Evolutionary conservation across 2,113 vertebrate genomes (phyloP).

Genomic region (Alouatta palliata): DNA sequence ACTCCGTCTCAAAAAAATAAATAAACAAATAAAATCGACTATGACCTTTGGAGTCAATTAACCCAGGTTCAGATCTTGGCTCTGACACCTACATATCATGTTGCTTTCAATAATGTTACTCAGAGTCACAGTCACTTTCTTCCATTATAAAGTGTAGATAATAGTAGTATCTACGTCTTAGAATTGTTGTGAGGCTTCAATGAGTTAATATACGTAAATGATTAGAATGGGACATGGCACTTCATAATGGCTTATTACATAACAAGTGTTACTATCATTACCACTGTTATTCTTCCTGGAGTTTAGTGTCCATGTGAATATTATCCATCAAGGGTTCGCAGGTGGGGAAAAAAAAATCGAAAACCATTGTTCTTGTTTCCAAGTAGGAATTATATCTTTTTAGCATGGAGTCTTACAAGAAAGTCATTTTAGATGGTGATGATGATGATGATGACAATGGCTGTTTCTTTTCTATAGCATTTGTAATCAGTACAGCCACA

Average conservation of each 20-base stretch:
- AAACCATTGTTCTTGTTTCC: background rate
- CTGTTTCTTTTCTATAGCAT: constrained; percentile 83
- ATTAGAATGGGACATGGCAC: background rate
- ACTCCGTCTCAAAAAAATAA: too few species aligned
- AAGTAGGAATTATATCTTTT: background rate
- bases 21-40: too few species aligned
- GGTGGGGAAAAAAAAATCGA: background rate
- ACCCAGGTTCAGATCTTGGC: background rate
- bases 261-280: background rate
- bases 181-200: background rate
- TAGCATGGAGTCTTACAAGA: background rate
- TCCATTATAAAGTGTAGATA: background rate
- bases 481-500: constrained; percentile 88
- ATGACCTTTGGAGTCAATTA: background rate
- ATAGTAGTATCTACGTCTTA: background rate
- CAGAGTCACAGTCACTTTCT: background rate
- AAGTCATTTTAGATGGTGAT: background rate
- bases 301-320: background rate
- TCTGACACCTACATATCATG: background rate
- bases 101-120: background rate
- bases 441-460: background rate
- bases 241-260: background rate
- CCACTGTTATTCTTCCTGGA: background rate
- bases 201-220: background rate
- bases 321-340: background rate